phyloP scores from a whole-genome alignment of 2,797 vertebrate genomes.

The Morus bassanus region DNA sequence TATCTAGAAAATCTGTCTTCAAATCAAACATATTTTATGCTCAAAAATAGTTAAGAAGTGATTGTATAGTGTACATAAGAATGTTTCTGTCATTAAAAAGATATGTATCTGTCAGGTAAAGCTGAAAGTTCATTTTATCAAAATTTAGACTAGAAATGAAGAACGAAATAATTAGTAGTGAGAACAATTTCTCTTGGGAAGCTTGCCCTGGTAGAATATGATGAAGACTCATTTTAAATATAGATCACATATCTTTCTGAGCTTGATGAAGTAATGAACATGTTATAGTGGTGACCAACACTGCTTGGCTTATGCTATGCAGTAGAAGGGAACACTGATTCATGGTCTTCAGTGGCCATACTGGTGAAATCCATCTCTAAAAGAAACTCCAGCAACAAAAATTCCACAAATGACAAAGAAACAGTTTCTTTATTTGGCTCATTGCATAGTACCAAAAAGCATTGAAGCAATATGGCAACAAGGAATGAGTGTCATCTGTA shows the following conservation, averaged over 20 bases:
- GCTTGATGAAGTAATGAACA: neutral
- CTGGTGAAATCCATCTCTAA: neutral
- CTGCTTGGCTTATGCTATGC: neutral
- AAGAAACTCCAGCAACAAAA: neutral
- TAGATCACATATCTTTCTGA: neutral
- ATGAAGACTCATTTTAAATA: neutral
- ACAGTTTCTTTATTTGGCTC: neutral
- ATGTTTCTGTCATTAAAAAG: neutral
- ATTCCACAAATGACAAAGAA: neutral
- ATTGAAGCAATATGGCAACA: neutral
- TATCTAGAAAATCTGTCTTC: neutral
- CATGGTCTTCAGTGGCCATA: neutral
- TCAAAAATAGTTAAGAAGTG: neutral
- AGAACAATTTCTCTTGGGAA: neutral
- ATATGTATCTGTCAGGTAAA: neutral
- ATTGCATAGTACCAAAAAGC: neutral
- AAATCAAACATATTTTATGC: neutral
- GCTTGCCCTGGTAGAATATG: neutral
- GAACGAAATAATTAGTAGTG: neutral
- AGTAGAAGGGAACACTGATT: neutral
- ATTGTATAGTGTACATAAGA: neutral
- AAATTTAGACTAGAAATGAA: neutral
- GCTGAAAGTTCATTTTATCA: neutral
- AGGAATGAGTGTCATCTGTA: neutral
- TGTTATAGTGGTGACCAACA: neutral